Percentiles rank a stretch among this genome's conserved stretches.
Evolutionary conservation across 2,888 invertebrate species (phyloP).

Genomic region (Diaphora mendica): DNA sequence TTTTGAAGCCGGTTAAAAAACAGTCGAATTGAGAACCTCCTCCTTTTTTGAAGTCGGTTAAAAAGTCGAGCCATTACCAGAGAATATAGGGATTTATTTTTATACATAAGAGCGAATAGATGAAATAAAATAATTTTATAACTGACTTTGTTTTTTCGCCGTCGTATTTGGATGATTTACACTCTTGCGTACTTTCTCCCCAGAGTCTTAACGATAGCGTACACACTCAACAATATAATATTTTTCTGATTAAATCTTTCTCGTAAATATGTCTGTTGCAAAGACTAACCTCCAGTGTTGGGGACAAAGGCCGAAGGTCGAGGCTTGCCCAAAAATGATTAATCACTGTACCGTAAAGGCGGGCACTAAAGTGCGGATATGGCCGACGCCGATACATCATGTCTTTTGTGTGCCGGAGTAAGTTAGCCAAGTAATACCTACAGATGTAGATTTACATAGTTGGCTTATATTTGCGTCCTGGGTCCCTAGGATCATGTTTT

Average conservation of each 20-base stretch:
- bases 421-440: slow-evolving; percentile 20
- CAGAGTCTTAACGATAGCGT: background rate
- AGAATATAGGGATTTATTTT: too few species aligned
- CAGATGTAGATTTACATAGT: background rate
- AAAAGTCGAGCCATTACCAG: too few species aligned
- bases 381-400: slow-evolving; percentile 48
- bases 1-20: too few species aligned
- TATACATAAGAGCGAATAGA: background rate
- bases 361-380: slow-evolving; percentile 46
- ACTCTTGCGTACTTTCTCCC: background rate
- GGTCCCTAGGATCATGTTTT: background rate
- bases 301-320: slow-evolving; percentile 46
- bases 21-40: too few species aligned
- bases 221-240: background rate
- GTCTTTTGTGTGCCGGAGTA: slow-evolving; percentile 44
- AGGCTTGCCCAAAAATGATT: slow-evolving; percentile 47
- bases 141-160: background rate
- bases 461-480: background rate
- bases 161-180: background rate
- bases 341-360: slow-evolving; percentile 36
- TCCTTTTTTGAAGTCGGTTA: too few species aligned
- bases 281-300: slow-evolving; percentile 36
- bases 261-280: slow-evolving; percentile 50
- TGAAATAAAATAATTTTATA: background rate
- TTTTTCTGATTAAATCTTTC: slow-evolving; percentile 28